A percentile compares a stretch with the other conserved stretches of the same genome.
phyloP scores from a whole-genome alignment of 2,797 vertebrate genomes.

The Euthynnus affinis region DNA sequence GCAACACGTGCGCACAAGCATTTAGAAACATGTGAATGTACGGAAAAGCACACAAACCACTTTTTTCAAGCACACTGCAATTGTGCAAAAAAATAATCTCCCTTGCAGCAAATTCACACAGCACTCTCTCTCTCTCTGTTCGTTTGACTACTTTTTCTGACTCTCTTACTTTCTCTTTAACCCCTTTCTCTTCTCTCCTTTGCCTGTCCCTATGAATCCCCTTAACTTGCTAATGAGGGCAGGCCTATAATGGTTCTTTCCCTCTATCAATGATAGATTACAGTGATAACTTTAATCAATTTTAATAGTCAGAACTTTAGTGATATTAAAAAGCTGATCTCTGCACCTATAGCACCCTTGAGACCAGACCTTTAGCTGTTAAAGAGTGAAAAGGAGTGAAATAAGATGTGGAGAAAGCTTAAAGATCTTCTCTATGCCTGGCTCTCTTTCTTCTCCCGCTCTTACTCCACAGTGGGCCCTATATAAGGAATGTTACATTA shows the following conservation, averaged over 20 bases:
- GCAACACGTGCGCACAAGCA: not conserved
- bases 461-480: not conserved
- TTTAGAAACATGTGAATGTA: not conserved
- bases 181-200: not conserved
- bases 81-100: not conserved
- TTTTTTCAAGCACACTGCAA: not conserved
- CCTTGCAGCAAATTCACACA: not conserved
- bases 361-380: conserved; percentile 29
- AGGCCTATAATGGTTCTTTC: conserved; percentile 7
- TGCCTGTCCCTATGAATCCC: conserved; percentile 28
- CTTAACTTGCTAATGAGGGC: conserved; percentile 52
- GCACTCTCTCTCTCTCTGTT: not conserved
- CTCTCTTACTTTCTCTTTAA: not conserved
- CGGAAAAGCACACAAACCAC: not conserved
- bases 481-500: conserved; percentile 42
- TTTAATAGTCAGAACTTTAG: conserved; percentile 51
- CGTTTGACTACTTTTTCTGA: not conserved
- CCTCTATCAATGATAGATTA: conserved; percentile 64
- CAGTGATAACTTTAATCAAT: conserved; percentile 59
- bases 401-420: conserved; percentile 9
- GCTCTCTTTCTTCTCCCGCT: not conserved
- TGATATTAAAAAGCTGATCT: conserved; percentile 58
- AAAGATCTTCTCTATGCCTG: conserved; percentile 15
- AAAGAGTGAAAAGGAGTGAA: conserved; percentile 16
- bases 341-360: conserved; percentile 36